Evolutionary conservation across 2,113 vertebrate species (phyloP), one percentile per base, ranked within the genome.

Genomic region (Stigmatopora argus): DNA sequence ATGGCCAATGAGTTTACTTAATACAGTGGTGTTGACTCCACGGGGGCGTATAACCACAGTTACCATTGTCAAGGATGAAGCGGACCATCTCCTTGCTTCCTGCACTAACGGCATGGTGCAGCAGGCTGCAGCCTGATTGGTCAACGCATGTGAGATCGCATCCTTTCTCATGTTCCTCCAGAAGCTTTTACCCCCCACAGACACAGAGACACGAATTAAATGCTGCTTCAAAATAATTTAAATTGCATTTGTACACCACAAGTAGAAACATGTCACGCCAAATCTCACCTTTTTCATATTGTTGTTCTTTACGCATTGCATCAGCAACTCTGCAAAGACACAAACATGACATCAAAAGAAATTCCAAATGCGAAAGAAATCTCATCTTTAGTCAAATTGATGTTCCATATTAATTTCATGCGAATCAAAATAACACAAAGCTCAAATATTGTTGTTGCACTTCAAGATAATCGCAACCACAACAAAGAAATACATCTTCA

Each of bases 21-120:
- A 7, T 38, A 31, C 7, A 41, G 19, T 31, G 4, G 41, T 45
- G 11, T 23, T 45, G 41, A 61, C 38, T 59, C 34, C 17, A 31
- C 31, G 2, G n/a, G 12, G 18, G 18, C 6, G 14, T 23, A 4
- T n/a, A 15, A 41, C 7, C 18, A 7, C 15, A 17, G 11, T 90
- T 85, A 97, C 95, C 94, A 0, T 95, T 92, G 73, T 96, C 93
- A 0, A 97, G 90, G 74, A 98, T 91, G 85, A 94, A 98, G 79
- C 90, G 92, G 70, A 97, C 96, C 41, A 93, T 93, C 38, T 98
- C 95, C 79, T 98, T 98, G 89, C 92, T 94, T 70, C 94, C 94
- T 0, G 89, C 82, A 49, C 84, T 87, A 69, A 96, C 94, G 0
- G 96, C 96, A 0, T 95, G 92, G 80, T 98, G 94, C 14, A 98